Percentiles rank a stretch among this genome's conserved stretches.
Conservation (phyloP, 2,888 invertebrate species). For the Archips crataeganus region DNA sequence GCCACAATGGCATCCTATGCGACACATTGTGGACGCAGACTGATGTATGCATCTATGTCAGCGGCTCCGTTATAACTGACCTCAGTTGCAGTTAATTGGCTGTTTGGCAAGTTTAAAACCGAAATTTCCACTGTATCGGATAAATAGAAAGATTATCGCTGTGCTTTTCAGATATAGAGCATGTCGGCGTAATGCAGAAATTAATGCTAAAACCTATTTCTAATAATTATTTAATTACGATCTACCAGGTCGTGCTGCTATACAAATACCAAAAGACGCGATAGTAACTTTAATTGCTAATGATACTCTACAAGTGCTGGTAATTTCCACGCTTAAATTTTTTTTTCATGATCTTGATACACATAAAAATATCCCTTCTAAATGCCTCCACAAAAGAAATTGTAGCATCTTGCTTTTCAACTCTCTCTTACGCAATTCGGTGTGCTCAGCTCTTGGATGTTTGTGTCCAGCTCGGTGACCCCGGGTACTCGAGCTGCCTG, state of each 20-base stretch:
- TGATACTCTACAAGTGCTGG: too few relatives aligned
- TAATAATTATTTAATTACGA: too few relatives aligned
- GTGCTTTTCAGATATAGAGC: background rate
- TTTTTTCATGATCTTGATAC: background rate
- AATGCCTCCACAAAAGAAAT: background rate
- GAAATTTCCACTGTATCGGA: background rate
- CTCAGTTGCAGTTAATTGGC: constrained; percentile 11
- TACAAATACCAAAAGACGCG: too few relatives aligned
- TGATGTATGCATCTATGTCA: constrained; percentile 26
- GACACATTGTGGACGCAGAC: constrained; percentile 9
- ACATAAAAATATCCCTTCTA: too few relatives aligned
- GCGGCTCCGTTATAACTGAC: constrained; percentile 17
- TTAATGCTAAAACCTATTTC: too few relatives aligned
- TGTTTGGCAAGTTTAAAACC: background rate
- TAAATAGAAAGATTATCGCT: background rate
- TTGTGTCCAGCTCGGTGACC: constrained; percentile 89
- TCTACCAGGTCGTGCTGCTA: too few relatives aligned
- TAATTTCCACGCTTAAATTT: too few relatives aligned
- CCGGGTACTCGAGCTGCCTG: constrained; percentile 89
- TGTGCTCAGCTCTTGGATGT: too few relatives aligned
- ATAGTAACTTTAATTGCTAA: too few relatives aligned
- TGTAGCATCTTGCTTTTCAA: background rate
- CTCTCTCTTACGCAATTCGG: background rate
- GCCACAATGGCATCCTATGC: constrained; percentile 25
- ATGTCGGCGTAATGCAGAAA: too few relatives aligned